These are phyloP conservation scores for Dicentrarchus labrax DNA, from an alignment of 2,113 vertebrate species.

Conservation along the genomic window DNA sequence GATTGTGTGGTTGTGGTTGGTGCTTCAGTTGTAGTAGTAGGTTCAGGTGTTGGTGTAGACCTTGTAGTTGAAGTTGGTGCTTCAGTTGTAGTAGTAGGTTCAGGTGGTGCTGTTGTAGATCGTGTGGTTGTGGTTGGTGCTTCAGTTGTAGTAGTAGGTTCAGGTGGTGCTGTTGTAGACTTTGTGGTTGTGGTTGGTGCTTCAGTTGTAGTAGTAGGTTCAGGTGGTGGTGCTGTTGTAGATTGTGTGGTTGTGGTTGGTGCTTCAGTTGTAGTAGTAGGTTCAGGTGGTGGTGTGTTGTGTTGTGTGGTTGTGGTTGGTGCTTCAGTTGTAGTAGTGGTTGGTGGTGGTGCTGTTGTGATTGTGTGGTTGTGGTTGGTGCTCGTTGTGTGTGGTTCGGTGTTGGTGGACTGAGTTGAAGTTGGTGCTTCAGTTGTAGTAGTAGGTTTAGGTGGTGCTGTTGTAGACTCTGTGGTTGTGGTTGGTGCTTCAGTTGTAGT, in stretches of 20 bases:
- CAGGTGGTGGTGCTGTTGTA: not conserved
- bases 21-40: not conserved
- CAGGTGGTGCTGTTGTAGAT: not conserved
- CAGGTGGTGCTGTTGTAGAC: rapidly evolving
- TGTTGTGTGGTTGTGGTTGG: not conserved
- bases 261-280: not conserved
- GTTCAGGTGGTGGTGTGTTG: not conserved
- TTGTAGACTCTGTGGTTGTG: not conserved
- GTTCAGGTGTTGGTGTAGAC: not conserved
- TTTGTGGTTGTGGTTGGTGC: no score
- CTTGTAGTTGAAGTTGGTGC: not conserved
- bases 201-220: not conserved
- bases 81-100: not conserved
- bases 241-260: not conserved
- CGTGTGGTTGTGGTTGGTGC: not conserved
- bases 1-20: not conserved
- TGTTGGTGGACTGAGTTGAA: not conserved
- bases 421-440: not conserved
- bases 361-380: not conserved
- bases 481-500: not conserved
- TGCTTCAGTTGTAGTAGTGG: not conserved
- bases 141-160: not conserved
- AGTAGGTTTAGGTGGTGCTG: not conserved
- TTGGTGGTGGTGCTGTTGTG: not conserved
- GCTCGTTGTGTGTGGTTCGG: not conserved